Evolutionary conservation across 2,888 invertebrate genomes (phyloP), one percentile per base, ranked within the genome.

Genomic region (Clusia tigrina): DNA sequence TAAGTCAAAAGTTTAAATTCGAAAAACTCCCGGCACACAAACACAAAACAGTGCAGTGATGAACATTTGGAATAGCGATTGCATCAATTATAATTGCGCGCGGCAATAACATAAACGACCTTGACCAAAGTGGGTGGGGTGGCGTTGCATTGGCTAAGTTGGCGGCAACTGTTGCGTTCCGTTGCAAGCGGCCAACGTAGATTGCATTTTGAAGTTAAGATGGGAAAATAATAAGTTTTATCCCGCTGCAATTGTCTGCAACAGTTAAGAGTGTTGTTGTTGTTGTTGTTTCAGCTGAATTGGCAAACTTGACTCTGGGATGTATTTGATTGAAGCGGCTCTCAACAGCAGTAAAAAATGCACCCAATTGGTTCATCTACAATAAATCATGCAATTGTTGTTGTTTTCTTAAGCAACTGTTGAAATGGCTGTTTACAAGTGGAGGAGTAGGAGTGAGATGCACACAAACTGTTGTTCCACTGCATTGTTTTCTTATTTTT

Each of bases 91-190:
- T 12, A 32, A 32, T 32, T 12, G n/a, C 42, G 9, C 9, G 42
- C n/a, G 6, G 3, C 9, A 42, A 15, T 17, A 42, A n/a, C 42
- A 42, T 3, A n/a, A 42, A n/a, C 42, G 42, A n/a, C 42, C 42
- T 42, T 42, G 42, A 42, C 42, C 3, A 42, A 42, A 42, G n/a
- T 42, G 42, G 42, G 42, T 42, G 42, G 42, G n/a, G 42, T n/a
- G 42, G n/a, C n/a, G 42, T 3, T 42, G n/a, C n/a, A 17, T 6
- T 42, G 42, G 3, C n/a, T 32, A n/a, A n/a, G n/a, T n/a, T n/a
- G 32, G 32, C 12, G 32, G 32, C 32, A 32, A 32, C 12, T 12
- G 32, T 32, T 32, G n/a, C n/a, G n/a, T n/a, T n/a, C n/a, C n/a
- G 32, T 32, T 32, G 32, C 32, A 5, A 9, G 5, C 12, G 12